A percentile compares a stretch with the other conserved stretches of the same genome.
Conservation (phyloP, 2,888 invertebrate genomes). For the Acrobeloides nanus region DNA sequence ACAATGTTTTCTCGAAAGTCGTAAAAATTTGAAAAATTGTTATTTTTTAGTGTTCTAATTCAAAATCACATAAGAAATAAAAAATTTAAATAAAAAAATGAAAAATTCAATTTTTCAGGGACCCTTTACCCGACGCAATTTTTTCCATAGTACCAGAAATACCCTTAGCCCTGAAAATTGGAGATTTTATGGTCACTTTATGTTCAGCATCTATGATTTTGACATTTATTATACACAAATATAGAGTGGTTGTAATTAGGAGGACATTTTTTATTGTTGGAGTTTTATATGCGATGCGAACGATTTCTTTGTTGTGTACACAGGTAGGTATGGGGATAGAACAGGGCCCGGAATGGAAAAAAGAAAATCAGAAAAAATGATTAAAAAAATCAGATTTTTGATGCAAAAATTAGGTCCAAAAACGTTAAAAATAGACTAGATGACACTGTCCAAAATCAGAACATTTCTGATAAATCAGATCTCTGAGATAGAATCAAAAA, state of each 20-base stretch:
- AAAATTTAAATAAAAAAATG: too few relatives aligned
- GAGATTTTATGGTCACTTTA: constrained; percentile 35
- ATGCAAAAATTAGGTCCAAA: too few relatives aligned
- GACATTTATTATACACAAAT: constrained; percentile 31
- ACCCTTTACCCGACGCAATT: constrained; percentile 24
- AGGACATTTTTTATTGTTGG: constrained; percentile 26
- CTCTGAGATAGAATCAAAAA: too few relatives aligned
- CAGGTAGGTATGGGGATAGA: background rate
- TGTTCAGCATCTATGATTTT: constrained; percentile 20
- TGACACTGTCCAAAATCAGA: too few relatives aligned
- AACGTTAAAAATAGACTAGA: too few relatives aligned
- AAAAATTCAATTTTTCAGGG: constrained; percentile 21
- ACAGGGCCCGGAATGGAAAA: constrained; percentile 1
- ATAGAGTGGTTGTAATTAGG: constrained; percentile 28
- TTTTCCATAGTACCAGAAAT: constrained; percentile 30
- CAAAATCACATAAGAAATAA: too few relatives aligned
- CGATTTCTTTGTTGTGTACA: constrained; percentile 8
- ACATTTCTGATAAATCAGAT: too few relatives aligned
- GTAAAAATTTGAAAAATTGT: too few relatives aligned
- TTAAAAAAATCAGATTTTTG: too few relatives aligned
- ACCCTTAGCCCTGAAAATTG: constrained; percentile 31
- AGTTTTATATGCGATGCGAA: constrained; percentile 27
- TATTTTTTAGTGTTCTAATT: too few relatives aligned
- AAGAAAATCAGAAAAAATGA: too few relatives aligned
- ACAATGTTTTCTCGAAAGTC: too few relatives aligned